Base-by-base conservation (phyloP, 2,888 invertebrate species). In the Acanthococcus lagerstroemiae region DNA sequence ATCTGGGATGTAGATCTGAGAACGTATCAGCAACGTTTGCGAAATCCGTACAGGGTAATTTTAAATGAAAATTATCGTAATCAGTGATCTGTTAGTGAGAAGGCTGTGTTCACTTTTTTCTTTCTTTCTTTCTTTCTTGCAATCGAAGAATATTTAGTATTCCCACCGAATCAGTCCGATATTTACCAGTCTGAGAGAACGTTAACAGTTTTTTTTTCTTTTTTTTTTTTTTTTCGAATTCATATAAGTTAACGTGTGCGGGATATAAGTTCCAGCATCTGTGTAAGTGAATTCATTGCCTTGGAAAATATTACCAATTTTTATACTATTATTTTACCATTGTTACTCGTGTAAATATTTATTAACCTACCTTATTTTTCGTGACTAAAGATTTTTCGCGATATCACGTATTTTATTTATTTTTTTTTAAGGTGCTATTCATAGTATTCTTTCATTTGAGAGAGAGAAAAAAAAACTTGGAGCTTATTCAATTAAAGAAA, bases 61-160 rank as follows among this genome's bases (percentile, higher is more conserved):
- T 15, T 37, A 9, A 9, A 7, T 37, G 6, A 7, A 37, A 7
- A 7, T 45, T 4, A 17, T 45, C 46, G 19, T 45, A 45, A 17
- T 15, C 46, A 45, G 46, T 58, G 48, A 58, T 58, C 58, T 58
- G 58, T 58, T 58, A 26, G 25, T 9, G 19, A 6, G 26, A 46
- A 58, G 58, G 58, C 58, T 58, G 58, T 58, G 58, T 58, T 58
- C 4, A 48, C 24, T 44, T 44, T 57, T 58, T 45, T 45, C 19
- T 19, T 19, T 45, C 46, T n/a, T 45, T 17, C 15, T 17, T 45
- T 45, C 15, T 45, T 17, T 45, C 17, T 15, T n/a, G 46, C 46
- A 45, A n/a, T 45, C 19, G 19, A 17, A 17, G 46, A n/a, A n/a
- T n/a, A n/a, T n/a, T n/a, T 45, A 19, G 19, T 19, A 45, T 19